Evolutionary conservation across 2,113 vertebrate species (phyloP).

Genomic region (Tauraco erythrolophus): DNA sequence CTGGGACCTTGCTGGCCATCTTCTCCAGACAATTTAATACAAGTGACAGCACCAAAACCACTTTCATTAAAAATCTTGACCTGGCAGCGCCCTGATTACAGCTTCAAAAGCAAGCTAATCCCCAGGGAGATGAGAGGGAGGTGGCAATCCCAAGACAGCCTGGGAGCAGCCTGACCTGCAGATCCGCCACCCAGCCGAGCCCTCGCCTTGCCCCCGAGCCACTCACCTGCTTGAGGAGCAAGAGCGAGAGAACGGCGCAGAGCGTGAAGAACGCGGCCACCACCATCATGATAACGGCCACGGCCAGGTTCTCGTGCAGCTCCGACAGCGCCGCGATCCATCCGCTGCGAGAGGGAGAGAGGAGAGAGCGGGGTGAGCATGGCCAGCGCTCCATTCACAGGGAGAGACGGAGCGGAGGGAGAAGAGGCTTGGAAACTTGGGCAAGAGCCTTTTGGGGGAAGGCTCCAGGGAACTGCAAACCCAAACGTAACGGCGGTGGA

Average conservation of each 20-base stretch:
- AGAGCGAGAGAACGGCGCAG: constrained; percentile 82
- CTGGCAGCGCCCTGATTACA: rapidly evolving
- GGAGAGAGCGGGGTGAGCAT: not conserved
- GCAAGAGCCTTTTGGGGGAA: not conserved
- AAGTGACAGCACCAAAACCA: not conserved
- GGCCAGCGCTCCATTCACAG: rapidly evolving
- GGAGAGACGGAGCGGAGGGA: rapidly evolving
- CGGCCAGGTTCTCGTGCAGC: constrained; percentile 29
- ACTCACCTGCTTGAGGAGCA: constrained; percentile 93
- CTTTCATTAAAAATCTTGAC: not conserved
- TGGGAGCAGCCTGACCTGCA: not conserved
- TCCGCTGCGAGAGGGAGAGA: constrained; percentile 77
- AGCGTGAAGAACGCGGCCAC: constrained; percentile 93
- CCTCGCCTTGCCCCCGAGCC: not conserved
- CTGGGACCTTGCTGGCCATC: not conserved
- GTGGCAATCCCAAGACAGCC: rapidly evolving
- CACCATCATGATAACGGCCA: constrained; percentile 92
- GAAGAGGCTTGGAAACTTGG: not conserved
- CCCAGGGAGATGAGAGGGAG: rapidly evolving
- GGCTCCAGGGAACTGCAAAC: not conserved
- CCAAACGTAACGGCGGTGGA: rapidly evolving
- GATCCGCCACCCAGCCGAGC: too few relatives aligned
- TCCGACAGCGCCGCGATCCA: constrained; percentile 88
- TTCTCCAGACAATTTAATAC: not conserved
- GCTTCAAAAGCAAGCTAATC: not conserved